Conservation (phyloP, 2,888 invertebrate genomes). For the Nomada flava region DNA sequence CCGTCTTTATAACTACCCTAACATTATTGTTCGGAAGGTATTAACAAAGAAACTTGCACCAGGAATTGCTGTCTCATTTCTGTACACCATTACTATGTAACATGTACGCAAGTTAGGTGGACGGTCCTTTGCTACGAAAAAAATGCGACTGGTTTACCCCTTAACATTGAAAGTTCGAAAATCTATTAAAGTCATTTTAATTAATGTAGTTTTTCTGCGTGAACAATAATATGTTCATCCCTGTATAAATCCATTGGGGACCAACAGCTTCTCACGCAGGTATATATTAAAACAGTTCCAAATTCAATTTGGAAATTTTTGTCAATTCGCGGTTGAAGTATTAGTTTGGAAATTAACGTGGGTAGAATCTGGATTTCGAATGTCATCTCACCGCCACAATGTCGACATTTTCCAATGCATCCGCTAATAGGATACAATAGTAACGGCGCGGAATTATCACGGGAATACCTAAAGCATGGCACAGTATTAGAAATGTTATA, state of each 20-base stretch:
- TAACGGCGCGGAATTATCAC: constrained; percentile 88
- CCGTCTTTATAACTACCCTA: constrained; percentile 38
- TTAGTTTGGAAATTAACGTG: constrained; percentile 90
- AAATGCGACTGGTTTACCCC: constrained; percentile 46
- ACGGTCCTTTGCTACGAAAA: constrained; percentile 74
- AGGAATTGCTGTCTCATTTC: constrained; percentile 46
- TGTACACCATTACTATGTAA: constrained; percentile 57
- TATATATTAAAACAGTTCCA: constrained; percentile 93
- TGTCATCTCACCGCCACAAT: constrained; percentile 89
- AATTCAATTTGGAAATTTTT: constrained; percentile 88
- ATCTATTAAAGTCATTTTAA: constrained; percentile 60
- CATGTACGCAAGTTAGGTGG: constrained; percentile 66
- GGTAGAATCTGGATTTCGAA: constrained; percentile 95
- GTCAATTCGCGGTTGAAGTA: constrained; percentile 85
- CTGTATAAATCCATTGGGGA: constrained; percentile 88
- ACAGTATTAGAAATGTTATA: constrained; percentile 3
- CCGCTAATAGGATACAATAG: constrained; percentile 88
- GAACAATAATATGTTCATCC: constrained; percentile 90
- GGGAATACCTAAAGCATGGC: constrained; percentile 88
- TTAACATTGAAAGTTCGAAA: constrained; percentile 58
- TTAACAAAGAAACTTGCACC: constrained; percentile 41
- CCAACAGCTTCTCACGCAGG: constrained; percentile 95
- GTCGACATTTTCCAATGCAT: constrained; percentile 85
- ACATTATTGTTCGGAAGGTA: constrained; percentile 31
- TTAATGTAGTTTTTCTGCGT: constrained; percentile 87